Conservation (phyloP, 2,888 invertebrate genomes). For the Mantis religiosa region DNA sequence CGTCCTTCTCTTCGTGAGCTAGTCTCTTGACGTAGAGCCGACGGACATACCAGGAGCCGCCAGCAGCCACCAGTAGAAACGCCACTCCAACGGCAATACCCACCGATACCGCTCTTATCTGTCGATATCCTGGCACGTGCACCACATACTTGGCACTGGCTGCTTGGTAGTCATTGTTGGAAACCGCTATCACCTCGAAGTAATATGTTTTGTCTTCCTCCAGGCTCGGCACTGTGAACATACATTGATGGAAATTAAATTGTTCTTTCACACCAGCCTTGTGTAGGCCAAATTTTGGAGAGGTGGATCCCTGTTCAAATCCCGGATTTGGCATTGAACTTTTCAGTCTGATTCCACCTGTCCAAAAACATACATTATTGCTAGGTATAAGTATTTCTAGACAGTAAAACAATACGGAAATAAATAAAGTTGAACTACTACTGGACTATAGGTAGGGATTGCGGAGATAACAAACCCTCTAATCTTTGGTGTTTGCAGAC, state of each 20-base stretch:
- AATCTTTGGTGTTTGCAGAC: too few relatives aligned
- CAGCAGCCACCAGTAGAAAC: constrained; percentile 61
- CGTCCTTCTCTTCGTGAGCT: constrained; percentile 6
- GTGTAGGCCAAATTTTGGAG: too few relatives aligned
- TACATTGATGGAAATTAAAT: too few relatives aligned
- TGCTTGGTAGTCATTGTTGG: constrained; percentile 57
- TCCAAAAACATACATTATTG: neutral
- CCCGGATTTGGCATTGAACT: too few relatives aligned
- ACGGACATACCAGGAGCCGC: constrained; percentile 56
- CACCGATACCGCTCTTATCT: constrained; percentile 65
- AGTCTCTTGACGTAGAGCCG: constrained; percentile 17
- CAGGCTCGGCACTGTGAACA: constrained; percentile 59
- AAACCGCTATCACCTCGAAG: constrained; percentile 66
- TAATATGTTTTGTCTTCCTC: constrained; percentile 70
- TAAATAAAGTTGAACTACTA: neutral
- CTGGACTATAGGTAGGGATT: too few relatives aligned
- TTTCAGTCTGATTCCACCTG: too few relatives aligned
- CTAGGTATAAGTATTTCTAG: neutral
- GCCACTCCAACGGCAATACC: constrained; percentile 67
- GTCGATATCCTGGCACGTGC: constrained; percentile 65
- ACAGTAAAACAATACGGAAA: neutral
- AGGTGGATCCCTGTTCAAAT: too few relatives aligned
- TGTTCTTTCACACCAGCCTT: too few relatives aligned
- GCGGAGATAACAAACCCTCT: too few relatives aligned
- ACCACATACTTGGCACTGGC: constrained; percentile 59